A percentile compares a stretch with the other conserved stretches of the same genome.
Evolutionary conservation across 2,888 invertebrate genomes (phyloP).

Genomic region (Spodoptera littoralis): DNA sequence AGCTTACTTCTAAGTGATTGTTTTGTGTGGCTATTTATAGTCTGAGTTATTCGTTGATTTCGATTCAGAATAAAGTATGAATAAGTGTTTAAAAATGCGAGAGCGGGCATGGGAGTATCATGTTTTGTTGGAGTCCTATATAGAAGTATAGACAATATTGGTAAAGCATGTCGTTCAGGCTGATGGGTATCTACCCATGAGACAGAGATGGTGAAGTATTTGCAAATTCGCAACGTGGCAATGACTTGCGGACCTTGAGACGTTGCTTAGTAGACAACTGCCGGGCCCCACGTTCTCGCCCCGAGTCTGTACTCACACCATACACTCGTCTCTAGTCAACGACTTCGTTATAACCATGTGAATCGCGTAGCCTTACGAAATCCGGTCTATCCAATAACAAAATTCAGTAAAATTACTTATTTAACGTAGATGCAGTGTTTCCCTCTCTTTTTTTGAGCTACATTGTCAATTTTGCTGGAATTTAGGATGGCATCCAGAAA

Average conservation of each 20-base stretch:
- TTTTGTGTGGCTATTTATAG: constrained; percentile 23
- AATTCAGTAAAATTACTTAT: constrained; percentile 34
- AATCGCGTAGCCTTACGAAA: constrained; percentile 43
- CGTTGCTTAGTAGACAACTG: constrained; percentile 63
- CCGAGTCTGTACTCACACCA: constrained; percentile 7
- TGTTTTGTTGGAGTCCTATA: constrained; percentile 38
- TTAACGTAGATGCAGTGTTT: constrained; percentile 20
- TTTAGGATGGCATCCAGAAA: no score
- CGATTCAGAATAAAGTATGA: constrained; percentile 10
- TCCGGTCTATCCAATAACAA: constrained; percentile 50
- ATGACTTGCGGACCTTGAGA: constrained; percentile 83
- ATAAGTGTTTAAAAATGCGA: constrained; percentile 13
- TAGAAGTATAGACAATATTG: constrained; percentile 5
- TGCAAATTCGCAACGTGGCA: constrained; percentile 68
- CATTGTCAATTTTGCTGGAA: constrained; percentile 1
- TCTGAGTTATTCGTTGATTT: constrained; percentile 16
- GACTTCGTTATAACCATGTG: constrained; percentile 29
- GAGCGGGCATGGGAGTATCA: constrained; percentile 20
- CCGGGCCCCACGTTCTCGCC: constrained; percentile 62
- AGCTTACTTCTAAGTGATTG: constrained; percentile 26
- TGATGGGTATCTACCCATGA: constrained; percentile 62
- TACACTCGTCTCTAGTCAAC: constrained; percentile 17
- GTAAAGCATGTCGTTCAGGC: constrained; percentile 63
- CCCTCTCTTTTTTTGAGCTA: constrained; percentile 10
- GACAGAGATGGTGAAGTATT: constrained; percentile 63